Conservation (phyloP, 92 coral and sea anemone genomes). For the Zoanthus gigantus region DNA sequence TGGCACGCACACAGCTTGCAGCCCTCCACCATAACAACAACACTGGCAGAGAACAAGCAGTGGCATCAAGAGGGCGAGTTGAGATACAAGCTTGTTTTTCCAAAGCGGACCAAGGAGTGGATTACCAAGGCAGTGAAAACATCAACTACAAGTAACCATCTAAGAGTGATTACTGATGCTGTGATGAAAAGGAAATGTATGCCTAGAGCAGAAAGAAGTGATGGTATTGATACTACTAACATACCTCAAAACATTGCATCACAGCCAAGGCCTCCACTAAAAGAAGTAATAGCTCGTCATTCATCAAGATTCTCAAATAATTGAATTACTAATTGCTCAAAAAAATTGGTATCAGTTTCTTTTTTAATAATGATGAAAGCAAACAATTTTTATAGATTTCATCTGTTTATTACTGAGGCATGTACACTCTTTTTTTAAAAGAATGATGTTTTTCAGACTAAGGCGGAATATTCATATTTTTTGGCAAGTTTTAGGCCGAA, state of each 20-base stretch:
- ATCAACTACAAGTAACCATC: constrained; percentile 21
- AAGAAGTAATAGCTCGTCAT: background rate
- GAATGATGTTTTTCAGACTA: background rate
- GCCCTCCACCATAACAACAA: constrained; percentile 67
- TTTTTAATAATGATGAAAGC: background rate
- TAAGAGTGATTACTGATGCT: constrained; percentile 2
- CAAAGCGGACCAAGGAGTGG: constrained; percentile 63
- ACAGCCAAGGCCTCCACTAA: background rate
- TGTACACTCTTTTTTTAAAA: background rate
- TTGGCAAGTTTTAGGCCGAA: background rate
- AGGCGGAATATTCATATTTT: too few relatives aligned
- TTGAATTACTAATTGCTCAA: background rate
- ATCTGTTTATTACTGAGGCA: background rate
- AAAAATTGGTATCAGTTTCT: background rate
- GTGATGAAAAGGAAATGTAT: background rate
- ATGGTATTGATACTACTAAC: background rate
- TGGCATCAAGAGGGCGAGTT: constrained; percentile 28
- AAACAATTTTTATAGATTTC: background rate
- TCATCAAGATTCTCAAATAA: background rate
- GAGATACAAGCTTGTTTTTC: constrained; percentile 48
- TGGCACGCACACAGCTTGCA: constrained; percentile 66
- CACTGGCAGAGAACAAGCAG: constrained; percentile 60
- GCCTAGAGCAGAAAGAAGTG: background rate
- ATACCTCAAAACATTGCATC: background rate
- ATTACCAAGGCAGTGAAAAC: constrained; percentile 55